Base-by-base conservation (phyloP, 2,797 vertebrate genomes). In the Hapalemur alaotrensis region DNA sequence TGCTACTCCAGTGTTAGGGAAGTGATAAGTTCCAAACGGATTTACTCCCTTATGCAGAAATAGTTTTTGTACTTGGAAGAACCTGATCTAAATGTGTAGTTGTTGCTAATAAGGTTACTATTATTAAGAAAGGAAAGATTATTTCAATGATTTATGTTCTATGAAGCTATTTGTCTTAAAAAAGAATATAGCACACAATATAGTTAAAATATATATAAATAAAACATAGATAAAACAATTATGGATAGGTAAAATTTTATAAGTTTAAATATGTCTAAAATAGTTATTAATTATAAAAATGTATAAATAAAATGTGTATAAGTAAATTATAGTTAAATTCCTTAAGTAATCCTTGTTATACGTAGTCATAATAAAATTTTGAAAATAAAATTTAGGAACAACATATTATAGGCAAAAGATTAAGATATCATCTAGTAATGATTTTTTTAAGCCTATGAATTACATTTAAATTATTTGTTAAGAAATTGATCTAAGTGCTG, bases 351-450 rank as follows among this genome's bases (percentile, higher is more conserved):
- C 9, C 1, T 5, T 41, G 32, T 76, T 75, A 93, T 65, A 65
- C 59, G 3, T 87, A 91, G 83, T 52, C n/a, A 91, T 8, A 70
- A 46, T 70, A 84, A 72, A 43, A 63, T 96, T 96, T 86, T 90
- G 23, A 20, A 75, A 93, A 72, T 52, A 57, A 85, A 59, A 32
- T 17, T 78, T 79, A 89, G 38, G 23, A 85, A 72, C 1, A 57
- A n/a, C 11, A 38, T 65, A 65, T 65, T 65, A 65, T 28, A 63
- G 18, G 8, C 41, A 52, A 78, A 92, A 75, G 17, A 87, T 87
- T 50, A 69, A 95, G 15, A 76, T 83, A 10, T 30, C 23, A 83
- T 14, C 52, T 83, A 78, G 30, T 43, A 88, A 83, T 89, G 23
- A 52, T 67, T 52, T 59, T 83, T 59, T 4, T 1, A 52, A 63